Evolutionary conservation across 2,888 invertebrate genomes (phyloP).

Genomic region (Cephus spinipes): DNA sequence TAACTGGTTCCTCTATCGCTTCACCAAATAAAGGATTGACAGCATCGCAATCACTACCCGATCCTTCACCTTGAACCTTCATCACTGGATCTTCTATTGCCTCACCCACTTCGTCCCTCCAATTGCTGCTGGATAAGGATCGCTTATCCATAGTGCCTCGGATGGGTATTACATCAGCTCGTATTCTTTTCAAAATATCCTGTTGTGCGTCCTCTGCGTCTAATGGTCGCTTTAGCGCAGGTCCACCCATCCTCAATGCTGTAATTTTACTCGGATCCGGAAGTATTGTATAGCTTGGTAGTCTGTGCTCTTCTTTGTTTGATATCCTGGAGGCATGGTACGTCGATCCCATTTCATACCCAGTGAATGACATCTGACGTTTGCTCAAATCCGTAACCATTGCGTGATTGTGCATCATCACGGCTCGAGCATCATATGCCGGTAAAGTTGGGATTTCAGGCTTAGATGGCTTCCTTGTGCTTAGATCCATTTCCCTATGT

Average conservation of each 20-base stretch:
- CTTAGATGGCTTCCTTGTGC: slow-evolving; percentile 54
- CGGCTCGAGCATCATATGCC: slow-evolving; percentile 52
- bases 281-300: slow-evolving; percentile 59
- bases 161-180: slow-evolving; percentile 54
- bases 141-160: slow-evolving; percentile 48
- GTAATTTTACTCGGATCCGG: slow-evolving; percentile 61
- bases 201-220: slow-evolving; percentile 46
- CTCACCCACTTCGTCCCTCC: slow-evolving; percentile 70
- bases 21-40: slow-evolving; percentile 71
- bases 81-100: slow-evolving; percentile 81
- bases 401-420: slow-evolving; percentile 58
- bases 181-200: slow-evolving; percentile 55
- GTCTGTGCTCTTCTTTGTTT: slow-evolving; percentile 55
- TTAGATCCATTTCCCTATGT: slow-evolving; percentile 61
- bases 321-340: slow-evolving; percentile 50
- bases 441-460: slow-evolving; percentile 44
- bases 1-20: slow-evolving; percentile 78
- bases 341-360: slow-evolving; percentile 51
- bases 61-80: slow-evolving; percentile 77
- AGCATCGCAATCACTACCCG: slow-evolving; percentile 75
- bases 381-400: slow-evolving; percentile 62
- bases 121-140: slow-evolving; percentile 41
- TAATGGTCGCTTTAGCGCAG: slow-evolving; percentile 49
- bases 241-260: slow-evolving; percentile 50
- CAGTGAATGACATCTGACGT: slow-evolving; percentile 52